Conservation (phyloP, 2,797 vertebrate genomes). For the Petrocephalus schoutedeni region DNA sequence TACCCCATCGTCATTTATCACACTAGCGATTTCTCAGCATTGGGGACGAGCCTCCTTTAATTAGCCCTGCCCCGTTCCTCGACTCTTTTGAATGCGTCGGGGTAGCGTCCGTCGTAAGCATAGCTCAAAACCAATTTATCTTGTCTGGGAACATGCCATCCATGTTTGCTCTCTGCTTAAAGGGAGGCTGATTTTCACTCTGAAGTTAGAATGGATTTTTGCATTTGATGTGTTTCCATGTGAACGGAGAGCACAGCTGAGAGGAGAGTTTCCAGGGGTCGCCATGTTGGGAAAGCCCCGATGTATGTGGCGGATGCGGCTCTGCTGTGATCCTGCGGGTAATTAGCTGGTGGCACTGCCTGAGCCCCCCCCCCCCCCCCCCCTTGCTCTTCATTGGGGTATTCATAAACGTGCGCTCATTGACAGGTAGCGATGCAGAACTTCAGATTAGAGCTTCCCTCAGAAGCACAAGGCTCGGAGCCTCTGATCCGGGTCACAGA, state of each 20-base stretch:
- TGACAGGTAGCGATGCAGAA: background rate
- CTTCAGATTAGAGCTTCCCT: conserved; percentile 9
- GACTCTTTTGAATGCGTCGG: background rate
- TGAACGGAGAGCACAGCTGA: conserved; percentile 31
- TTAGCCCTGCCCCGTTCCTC: background rate
- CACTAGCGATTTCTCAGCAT: background rate
- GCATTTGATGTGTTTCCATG: conserved; percentile 39
- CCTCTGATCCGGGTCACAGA: background rate
- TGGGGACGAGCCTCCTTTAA: background rate
- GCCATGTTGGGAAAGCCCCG: conserved; percentile 50
- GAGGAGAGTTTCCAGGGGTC: conserved; percentile 38
- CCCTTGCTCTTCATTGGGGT: conserved; percentile 39
- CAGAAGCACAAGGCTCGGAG: background rate
- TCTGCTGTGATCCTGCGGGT: conserved; percentile 14
- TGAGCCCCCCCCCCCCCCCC: conserved; percentile 33
- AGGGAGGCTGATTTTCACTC: conserved; percentile 17
- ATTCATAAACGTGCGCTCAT: background rate
- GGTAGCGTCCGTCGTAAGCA: background rate
- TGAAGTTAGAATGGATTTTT: conserved; percentile 27
- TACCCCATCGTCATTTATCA: background rate
- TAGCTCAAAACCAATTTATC: conserved; percentile 3
- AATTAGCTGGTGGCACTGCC: background rate
- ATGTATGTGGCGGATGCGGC: conserved; percentile 54
- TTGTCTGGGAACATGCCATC: background rate
- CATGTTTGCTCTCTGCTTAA: conserved; percentile 15